phyloP scores from a whole-genome alignment of 2,888 invertebrate species.

The Lepidochitona cinerea region DNA sequence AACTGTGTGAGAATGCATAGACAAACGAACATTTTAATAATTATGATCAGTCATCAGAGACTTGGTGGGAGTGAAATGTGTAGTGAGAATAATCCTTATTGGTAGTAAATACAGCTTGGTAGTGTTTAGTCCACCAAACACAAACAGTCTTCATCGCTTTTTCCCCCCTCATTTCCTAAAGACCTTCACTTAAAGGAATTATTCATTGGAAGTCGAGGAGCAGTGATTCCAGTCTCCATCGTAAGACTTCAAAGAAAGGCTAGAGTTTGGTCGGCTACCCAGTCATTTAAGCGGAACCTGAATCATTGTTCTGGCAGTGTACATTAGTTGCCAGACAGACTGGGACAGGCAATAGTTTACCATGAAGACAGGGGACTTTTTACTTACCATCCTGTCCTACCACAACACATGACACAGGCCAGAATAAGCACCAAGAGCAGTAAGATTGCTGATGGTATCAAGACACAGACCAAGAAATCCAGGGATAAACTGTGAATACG shows the following conservation, averaged over 20 bases:
- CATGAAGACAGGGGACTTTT: neutral
- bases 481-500: neutral
- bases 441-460: neutral
- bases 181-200: conserved; percentile 3
- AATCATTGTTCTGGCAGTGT: neutral
- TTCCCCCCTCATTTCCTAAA: too few relatives aligned
- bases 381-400: neutral
- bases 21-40: too few relatives aligned
- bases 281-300: neutral
- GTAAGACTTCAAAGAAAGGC: neutral
- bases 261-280: neutral
- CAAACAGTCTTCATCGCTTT: too few relatives aligned
- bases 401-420: conserved; percentile 10
- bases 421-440: neutral
- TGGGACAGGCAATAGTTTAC: neutral
- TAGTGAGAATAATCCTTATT: too few relatives aligned
- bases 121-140: too few relatives aligned
- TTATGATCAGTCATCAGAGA: too few relatives aligned
- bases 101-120: too few relatives aligned
- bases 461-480: conserved; percentile 2
- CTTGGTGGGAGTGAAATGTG: too few relatives aligned
- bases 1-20: too few relatives aligned
- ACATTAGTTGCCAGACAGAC: neutral
- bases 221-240: neutral
- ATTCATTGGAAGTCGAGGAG: neutral